Base-by-base conservation (phyloP, 1,140 invertebrate genomes). In the Colletes gigas region DNA sequence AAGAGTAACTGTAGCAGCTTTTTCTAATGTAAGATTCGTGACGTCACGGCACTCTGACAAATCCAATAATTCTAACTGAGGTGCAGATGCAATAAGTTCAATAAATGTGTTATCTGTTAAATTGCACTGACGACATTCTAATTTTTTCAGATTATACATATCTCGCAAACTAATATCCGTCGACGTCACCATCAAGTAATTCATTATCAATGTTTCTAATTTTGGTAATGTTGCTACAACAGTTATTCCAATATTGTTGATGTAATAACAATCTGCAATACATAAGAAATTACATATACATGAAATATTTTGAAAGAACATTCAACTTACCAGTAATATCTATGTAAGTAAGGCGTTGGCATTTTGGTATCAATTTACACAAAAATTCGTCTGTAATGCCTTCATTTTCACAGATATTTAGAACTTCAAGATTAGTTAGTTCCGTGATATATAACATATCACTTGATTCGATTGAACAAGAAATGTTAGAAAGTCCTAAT, bases 181-280 rank as follows among this genome's bases (percentile, higher is more conserved):
- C 14, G 90, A 30, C 30, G 67, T 65, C 77, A 6, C 6, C 30
- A 9, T 1, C 2, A 91, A 14, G 21, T 87, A 66, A 65, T 74
- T 91, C 41, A 91, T 88, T 21, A 72, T 81, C 17, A 92, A 71
- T 63, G 82, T 80, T 82, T 90, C 76, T 50, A 92, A 67, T 14
- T 86, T 89, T 59, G 78, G 70, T 55, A 91, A 69, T 4, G 80
- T 70, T 71, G 82, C 69, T 8, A 92, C 68, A 50, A 78, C 76
- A 1, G 50, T 54, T 44, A 92, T 62, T 30, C 89, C 88, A n/a
- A 41, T 19, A 59, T 89, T 79, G 2, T 83, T 89, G 14, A 91
- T 72, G 1, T 14, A 30, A 6, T 7, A 0, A 57, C 90, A 91
- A 10, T 66, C 91, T 89, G 52, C n/a, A 81, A 78, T 17, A 81